Evolutionary conservation across 2,113 vertebrate genomes (phyloP).

Genomic region (Triplophysa rosa): DNA sequence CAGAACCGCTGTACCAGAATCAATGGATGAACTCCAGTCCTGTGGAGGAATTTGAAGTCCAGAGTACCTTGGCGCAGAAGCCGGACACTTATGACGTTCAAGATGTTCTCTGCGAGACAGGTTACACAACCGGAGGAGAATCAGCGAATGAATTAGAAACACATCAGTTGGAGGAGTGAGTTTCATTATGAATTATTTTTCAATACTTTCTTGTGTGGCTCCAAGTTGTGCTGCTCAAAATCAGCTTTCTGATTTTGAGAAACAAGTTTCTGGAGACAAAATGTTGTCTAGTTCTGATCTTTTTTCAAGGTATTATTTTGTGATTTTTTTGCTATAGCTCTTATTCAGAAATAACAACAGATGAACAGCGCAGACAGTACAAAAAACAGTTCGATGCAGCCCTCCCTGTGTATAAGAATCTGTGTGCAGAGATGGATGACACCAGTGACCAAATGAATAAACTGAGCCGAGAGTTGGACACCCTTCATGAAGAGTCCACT

Average conservation of each 20-base stretch:
- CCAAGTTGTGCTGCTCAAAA: neutral
- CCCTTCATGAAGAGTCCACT: slow-evolving; percentile 66
- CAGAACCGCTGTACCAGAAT: slow-evolving; percentile 55
- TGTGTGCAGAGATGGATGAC: slow-evolving; percentile 80
- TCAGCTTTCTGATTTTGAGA: too few species aligned
- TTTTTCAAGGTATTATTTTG: neutral
- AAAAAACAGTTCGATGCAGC: slow-evolving; percentile 78
- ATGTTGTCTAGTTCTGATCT: neutral
- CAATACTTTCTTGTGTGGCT: neutral
- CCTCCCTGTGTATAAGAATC: slow-evolving; percentile 75
- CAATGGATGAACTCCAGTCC: slow-evolving; percentile 58
- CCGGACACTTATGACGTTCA: slow-evolving; percentile 58
- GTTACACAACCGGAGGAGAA: slow-evolving; percentile 79
- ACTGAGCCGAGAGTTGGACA: slow-evolving; percentile 78
- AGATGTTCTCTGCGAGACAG: slow-evolving; percentile 78
- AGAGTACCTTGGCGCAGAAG: slow-evolving; percentile 54
- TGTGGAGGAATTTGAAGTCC: slow-evolving; percentile 59
- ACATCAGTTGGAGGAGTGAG: slow-evolving; percentile 73
- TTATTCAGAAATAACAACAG: slow-evolving; percentile 77
- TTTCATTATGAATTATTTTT: neutral
- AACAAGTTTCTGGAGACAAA: neutral
- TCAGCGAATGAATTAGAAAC: slow-evolving; percentile 73
- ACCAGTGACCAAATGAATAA: slow-evolving; percentile 78
- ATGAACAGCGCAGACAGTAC: slow-evolving; percentile 71
- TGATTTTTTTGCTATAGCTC: slow-evolving; percentile 59